A percentile compares a stretch with the other conserved stretches of the same genome.
Conservation (phyloP, 2,888 invertebrate species). For the Subacronicta megacephala region DNA sequence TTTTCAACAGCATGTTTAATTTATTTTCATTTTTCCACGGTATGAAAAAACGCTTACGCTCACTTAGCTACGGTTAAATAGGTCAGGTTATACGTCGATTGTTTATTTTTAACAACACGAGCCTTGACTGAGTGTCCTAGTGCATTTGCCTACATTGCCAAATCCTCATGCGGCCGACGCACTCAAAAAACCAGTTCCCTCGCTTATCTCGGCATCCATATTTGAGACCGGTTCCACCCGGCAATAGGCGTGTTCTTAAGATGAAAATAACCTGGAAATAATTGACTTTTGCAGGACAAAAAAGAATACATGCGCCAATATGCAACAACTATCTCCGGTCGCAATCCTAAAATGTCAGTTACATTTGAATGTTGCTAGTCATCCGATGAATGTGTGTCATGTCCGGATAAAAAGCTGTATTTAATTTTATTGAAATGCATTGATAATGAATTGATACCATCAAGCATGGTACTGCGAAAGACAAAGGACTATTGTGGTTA, state of each 20-base stretch:
- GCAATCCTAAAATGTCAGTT: conserved; percentile 43
- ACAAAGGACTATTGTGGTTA: conserved; percentile 16
- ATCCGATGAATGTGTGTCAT: conserved; percentile 36
- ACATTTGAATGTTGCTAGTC: conserved; percentile 40
- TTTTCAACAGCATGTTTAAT: conserved; percentile 45
- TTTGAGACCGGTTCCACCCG: conserved; percentile 71
- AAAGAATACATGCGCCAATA: conserved; percentile 29
- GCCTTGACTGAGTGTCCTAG: conserved; percentile 57
- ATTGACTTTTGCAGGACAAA: conserved; percentile 51
- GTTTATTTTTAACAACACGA: conserved; percentile 49
- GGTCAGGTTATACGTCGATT: conserved; percentile 43
- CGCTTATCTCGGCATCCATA: conserved; percentile 68
- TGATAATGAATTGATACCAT: conserved; percentile 45
- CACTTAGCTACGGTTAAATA: conserved; percentile 50
- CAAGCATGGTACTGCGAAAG: conserved; percentile 19
- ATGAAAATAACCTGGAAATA: conserved; percentile 67
- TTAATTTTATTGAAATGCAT: conserved; percentile 42
- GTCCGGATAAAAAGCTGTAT: conserved; percentile 25
- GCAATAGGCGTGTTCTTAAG: conserved; percentile 59
- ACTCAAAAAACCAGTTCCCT: conserved; percentile 74
- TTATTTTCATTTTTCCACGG: conserved; percentile 47
- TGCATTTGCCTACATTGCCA: conserved; percentile 74
- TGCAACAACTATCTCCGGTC: conserved; percentile 46
- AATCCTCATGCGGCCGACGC: conserved; percentile 67
- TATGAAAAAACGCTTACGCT: conserved; percentile 30